Conservation (phyloP, 53 echinoderm and acorn worm genomes). For the Paracentrotus lividus region DNA sequence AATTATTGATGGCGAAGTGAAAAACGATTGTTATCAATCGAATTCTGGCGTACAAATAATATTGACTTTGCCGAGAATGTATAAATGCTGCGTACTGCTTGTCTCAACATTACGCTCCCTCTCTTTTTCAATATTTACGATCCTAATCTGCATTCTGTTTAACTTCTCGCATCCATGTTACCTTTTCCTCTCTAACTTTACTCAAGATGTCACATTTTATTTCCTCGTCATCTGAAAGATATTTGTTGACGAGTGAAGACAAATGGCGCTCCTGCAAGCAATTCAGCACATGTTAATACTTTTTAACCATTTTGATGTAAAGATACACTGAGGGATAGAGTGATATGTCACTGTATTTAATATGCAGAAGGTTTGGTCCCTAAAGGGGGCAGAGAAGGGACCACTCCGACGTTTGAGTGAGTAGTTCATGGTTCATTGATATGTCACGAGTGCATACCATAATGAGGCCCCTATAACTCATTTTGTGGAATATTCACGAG, state of each 20-base stretch:
- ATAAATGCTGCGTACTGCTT: background rate
- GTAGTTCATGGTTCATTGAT: background rate
- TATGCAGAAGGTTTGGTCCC: background rate
- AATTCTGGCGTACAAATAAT: background rate
- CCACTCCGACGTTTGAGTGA: background rate
- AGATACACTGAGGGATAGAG: background rate
- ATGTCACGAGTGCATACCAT: background rate
- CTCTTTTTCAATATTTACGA: background rate
- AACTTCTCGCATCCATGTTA: background rate
- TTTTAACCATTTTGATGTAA: background rate
- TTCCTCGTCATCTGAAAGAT: background rate
- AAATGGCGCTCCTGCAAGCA: background rate
- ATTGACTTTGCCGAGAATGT: background rate
- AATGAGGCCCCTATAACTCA: background rate
- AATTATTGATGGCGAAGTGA: background rate
- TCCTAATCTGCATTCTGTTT: background rate
- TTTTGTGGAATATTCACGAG: too few relatives aligned
- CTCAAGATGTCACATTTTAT: background rate
- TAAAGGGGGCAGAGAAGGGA: background rate
- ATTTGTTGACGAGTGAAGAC: background rate
- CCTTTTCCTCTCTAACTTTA: background rate
- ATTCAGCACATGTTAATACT: background rate
- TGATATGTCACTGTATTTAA: background rate
- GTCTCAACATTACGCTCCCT: background rate
- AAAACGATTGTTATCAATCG: background rate